Conservation (phyloP, 2,888 invertebrate species). For the Sarcophaga rosellei region DNA sequence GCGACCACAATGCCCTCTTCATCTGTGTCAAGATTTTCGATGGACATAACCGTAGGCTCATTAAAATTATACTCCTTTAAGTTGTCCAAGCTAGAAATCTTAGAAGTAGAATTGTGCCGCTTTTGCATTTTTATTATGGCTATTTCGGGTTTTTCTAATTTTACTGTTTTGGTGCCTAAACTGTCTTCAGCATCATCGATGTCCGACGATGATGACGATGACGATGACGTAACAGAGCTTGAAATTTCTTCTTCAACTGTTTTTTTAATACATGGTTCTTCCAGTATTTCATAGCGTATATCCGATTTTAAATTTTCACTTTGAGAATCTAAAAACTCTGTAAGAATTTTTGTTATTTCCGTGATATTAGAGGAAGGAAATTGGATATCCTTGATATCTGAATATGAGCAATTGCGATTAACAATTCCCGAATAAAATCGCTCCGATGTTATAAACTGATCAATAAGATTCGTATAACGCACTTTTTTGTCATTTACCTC, state of each 20-base stretch:
- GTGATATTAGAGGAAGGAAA: conserved; percentile 6
- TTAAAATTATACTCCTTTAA: conserved; percentile 69
- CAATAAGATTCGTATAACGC: conserved; percentile 3
- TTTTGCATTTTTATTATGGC: conserved; percentile 75
- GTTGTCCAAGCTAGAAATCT: conserved; percentile 37
- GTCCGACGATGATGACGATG: conserved; percentile 26
- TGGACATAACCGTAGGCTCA: conserved; percentile 72
- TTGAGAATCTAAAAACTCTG: conserved; percentile 65
- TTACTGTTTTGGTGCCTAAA: conserved; percentile 73
- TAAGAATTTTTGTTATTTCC: conserved; percentile 27
- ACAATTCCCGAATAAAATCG: conserved; percentile 27
- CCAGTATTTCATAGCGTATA: conserved; percentile 66
- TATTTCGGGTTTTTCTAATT: conserved; percentile 74
- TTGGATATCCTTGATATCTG: neutral
- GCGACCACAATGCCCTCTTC: conserved; percentile 75
- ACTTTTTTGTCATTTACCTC: neutral
- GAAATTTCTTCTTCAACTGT: neutral
- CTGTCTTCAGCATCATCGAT: conserved; percentile 68
- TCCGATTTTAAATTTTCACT: conserved; percentile 13
- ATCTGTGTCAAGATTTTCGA: conserved; percentile 72
- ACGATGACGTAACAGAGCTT: conserved; percentile 9
- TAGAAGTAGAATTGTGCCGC: conserved; percentile 72
- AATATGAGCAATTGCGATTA: neutral
- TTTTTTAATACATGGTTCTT: conserved; percentile 71
- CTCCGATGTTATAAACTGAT: conserved; percentile 36